Evolutionary conservation across 2,888 invertebrate species (phyloP), one percentile per base, ranked within the genome.

Genomic region (Drosophila maculinotata): DNA sequence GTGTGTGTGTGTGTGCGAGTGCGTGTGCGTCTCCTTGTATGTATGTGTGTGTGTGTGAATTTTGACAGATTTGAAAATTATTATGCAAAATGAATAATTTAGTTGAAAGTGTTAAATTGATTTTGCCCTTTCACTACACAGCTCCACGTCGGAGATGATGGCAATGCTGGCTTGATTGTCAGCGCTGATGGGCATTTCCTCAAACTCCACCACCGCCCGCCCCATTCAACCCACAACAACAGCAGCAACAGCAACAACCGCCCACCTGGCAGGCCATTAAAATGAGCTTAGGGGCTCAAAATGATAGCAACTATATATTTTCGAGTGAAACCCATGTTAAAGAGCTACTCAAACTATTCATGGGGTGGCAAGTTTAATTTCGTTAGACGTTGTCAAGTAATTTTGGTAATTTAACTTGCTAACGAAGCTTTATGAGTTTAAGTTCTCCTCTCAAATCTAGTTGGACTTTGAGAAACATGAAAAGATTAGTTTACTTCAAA

Each of bases 61-160:
- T 89, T 84, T 89, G 89, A 87, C 87, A 89, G 88, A 87, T 89
- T 87, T 87, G 76, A 82, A 88, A 89, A 89, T 87, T 89, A 89
- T 87, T 89, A 88, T 87, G 78, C 87, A 80, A 83, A 89, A 89
- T 89, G 84, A 89, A 89, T 88, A 86, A 89, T 89, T 89, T 82
- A 89, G 73, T 69, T 76, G 76, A 89, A 88, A 89, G 89, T 89
- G 82, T 89, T 89, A 89, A 89, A 89, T 89, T 89, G 89, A 89
- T 89, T 89, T 89, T 82, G 74, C 73, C 78, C 83, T 78, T 74
- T 64, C 74, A 79, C 86, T 74, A 72, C 59, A 64, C 71, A 62
- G 10, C 35, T 33, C 15, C 15, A 39, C 62, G 35, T 47, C 58
- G 62, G 48, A 76, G 79, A 81, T 81, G 87, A 76, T 65, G 82